Evolutionary conservation across 2,888 invertebrate genomes (phyloP), one percentile per base, ranked within the genome.

Genomic region (Disparrhopalites patrizii): DNA sequence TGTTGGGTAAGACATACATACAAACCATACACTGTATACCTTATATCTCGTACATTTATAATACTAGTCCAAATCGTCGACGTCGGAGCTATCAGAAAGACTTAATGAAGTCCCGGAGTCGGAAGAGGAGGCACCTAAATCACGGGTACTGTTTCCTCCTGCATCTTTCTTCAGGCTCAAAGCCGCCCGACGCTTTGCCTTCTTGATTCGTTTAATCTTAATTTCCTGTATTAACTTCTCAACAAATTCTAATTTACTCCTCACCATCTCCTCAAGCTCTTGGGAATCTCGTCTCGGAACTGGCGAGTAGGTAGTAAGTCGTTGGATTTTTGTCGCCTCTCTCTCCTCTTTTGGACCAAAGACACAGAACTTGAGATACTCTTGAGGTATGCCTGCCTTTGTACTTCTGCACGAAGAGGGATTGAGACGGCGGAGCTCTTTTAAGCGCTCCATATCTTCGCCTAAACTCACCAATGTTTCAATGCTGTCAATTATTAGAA

Each of bases 401-500:
- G 47, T 8, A 25, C 30, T 27, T 20, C 23, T 40, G 1, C 20
- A 3, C 10, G 20, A 20, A 15, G 58, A 15, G 13, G 60, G 60
- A 18, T 47, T 27, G 15, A 60, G 23, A 1, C 60, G 47, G 3
- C 60, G 47, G 5, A 60, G 47, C 23, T 60, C 31, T 27, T 47
- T 60, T 15, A 40, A 47, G 18, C n/a, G n/a, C 28, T 60, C 60
- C 13, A 20, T 30, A 3, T 40, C 28, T n/a, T 47, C 31, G 3
- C 60, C 60, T 13, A 60, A 20, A 5, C 47, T 10, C 7, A 31
- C 30, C 23, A 60, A 50, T 8, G 20, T 30, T 1, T 23, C 47
- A 18, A 60, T 47, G 28, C 60, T 47, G 47, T 60, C 60, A 60
- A 60, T 60, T 4, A 47, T 33, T 15, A 15, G 25, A 13, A 60